Percentiles rank a stretch among this genome's conserved stretches.
Evolutionary conservation across 1,140 invertebrate species (phyloP).

Genomic region (Drosophila ogumai): DNA sequence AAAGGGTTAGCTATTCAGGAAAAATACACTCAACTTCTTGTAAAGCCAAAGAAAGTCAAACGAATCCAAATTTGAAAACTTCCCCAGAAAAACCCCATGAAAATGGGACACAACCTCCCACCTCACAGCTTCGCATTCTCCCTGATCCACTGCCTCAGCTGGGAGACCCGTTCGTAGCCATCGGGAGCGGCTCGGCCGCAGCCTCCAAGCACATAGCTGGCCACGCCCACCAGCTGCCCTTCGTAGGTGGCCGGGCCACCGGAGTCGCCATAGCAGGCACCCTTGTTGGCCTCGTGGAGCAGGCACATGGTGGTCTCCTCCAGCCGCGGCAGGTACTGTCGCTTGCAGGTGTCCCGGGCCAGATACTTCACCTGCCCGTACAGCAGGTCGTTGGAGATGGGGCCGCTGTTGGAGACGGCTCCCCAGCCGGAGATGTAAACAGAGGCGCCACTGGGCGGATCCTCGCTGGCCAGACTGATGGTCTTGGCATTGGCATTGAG

Average conservation of each 20-base stretch:
- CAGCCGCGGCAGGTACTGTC: slow-evolving; percentile 25
- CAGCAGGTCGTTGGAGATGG: slow-evolving; percentile 53
- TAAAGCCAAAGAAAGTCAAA: not conserved
- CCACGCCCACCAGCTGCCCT: slow-evolving; percentile 60
- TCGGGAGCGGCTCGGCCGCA: slow-evolving; percentile 85
- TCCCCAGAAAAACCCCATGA: not conserved
- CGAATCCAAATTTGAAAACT: not conserved
- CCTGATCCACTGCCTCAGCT: slow-evolving; percentile 47
- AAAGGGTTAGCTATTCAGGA: not conserved
- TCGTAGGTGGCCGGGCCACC: slow-evolving; percentile 76
- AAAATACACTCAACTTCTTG: not conserved
- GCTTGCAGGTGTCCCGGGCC: slow-evolving; percentile 34
- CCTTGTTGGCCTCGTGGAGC: slow-evolving; percentile 55
- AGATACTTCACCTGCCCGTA: slow-evolving; percentile 49
- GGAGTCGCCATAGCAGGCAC: slow-evolving; percentile 78
- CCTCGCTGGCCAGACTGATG: slow-evolving; percentile 65
- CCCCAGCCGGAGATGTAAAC: slow-evolving; percentile 86
- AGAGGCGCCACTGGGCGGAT: slow-evolving; percentile 47
- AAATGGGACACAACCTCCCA: not conserved
- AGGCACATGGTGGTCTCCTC: slow-evolving; percentile 66
- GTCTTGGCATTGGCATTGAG: slow-evolving; percentile 73
- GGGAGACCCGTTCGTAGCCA: slow-evolving; percentile 86
- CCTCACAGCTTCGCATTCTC: slow-evolving; percentile 18
- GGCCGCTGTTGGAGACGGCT: slow-evolving; percentile 47
- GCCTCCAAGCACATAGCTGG: slow-evolving; percentile 63